Base-by-base conservation (phyloP, 1,140 invertebrate species). In the Orchesella cincta region DNA sequence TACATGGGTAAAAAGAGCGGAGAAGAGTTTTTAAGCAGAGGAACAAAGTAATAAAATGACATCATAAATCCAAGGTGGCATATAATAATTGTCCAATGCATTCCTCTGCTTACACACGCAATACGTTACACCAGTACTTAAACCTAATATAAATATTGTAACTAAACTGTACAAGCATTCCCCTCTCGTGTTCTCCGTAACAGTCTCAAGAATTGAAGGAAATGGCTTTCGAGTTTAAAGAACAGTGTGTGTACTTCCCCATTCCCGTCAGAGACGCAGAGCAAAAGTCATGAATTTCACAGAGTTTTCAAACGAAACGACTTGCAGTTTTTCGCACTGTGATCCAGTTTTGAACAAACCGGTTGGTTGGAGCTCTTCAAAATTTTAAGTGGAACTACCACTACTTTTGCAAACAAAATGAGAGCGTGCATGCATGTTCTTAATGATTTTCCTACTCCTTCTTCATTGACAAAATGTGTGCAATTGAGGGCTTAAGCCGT, bases 21-120 rank as follows among this genome's bases (percentile, higher is more conserved):
- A n/a, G n/a, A n/a, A n/a, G n/a, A n/a, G n/a, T n/a, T n/a, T n/a
- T n/a, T n/a, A n/a, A n/a, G n/a, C n/a, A 46, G 39, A 46, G 39
- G 39, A 57, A 67, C 28, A 67, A 67, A 67, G 62, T 67, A 67
- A 67, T 67, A 67, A 67, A 67, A 67, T 33, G 62, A 67, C 31
- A 67, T 67, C 62, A 67, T 67, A 67, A 67, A 67, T 67, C 31
- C 31, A 67, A 67, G 62, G 62, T 67, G 62, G 62, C 62, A 67
- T 67, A 67, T 67, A 67, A 67, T 67, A 67, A 67, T 67, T 67
- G 62, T 67, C 62, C 2, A 67, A 67, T 67, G 62, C 62, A 67
- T 67, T 67, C 62, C 62, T 67, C 62, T 29, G 5, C 62, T 33
- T 31, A 31, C n/a, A n/a, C n/a, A n/a, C n/a, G n/a, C n/a, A n/a